phyloP scores from a whole-genome alignment of 35 echinoderm and acorn worm species.

The Apostichopus parvimensis region DNA sequence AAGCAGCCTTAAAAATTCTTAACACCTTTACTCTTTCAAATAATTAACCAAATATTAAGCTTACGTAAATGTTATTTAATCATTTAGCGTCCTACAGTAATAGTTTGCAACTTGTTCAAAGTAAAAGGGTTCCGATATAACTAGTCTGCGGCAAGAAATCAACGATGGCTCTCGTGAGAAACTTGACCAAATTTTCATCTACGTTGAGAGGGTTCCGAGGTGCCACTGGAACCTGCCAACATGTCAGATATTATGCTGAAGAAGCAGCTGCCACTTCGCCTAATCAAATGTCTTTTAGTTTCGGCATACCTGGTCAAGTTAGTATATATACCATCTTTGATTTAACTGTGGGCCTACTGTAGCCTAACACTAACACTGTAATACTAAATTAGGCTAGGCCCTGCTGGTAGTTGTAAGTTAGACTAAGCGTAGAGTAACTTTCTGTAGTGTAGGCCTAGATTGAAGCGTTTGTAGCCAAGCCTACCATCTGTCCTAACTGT shows the following conservation, averaged over 20 bases:
- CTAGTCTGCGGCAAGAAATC: background rate
- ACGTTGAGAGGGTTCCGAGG: conserved; percentile 9
- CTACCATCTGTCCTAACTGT: too few species aligned
- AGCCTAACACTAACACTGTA: background rate
- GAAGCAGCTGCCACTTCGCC: conserved; percentile 65
- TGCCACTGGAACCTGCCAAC: conserved; percentile 42
- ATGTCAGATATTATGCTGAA: conserved; percentile 76
- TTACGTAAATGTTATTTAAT: too few species aligned
- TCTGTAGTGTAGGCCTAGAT: too few species aligned
- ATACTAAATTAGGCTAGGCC: too few species aligned
- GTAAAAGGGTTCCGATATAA: background rate
- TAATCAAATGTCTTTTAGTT: conserved; percentile 91
- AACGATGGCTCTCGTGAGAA: conserved; percentile 27
- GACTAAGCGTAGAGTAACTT: too few species aligned
- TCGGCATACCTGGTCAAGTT: conserved; percentile 88
- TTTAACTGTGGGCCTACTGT: background rate
- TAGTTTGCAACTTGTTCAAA: too few species aligned
- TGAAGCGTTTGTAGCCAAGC: too few species aligned
- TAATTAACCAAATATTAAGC: too few species aligned
- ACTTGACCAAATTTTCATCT: conserved; percentile 29
- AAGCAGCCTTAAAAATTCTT: too few species aligned
- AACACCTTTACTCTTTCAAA: too few species aligned
- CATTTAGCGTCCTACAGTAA: too few species aligned
- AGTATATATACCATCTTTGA: background rate
- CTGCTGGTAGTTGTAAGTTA: too few species aligned